phyloP scores from a whole-genome alignment of 2,113 vertebrate species.

The Aptenodytes patagonicus region DNA sequence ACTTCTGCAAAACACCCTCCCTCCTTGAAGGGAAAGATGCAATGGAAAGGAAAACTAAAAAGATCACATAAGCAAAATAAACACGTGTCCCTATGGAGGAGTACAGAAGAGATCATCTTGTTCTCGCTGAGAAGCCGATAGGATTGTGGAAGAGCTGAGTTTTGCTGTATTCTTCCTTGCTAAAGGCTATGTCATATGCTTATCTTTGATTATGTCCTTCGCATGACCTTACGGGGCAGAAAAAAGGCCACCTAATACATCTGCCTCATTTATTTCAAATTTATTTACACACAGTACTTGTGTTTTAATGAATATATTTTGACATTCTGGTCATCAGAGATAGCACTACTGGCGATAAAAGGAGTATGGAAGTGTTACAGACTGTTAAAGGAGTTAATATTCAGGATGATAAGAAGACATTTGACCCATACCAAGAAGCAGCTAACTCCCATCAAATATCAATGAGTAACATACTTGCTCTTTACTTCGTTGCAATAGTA shows the following conservation, averaged over 20 bases:
- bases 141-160: neutral
- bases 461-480: neutral
- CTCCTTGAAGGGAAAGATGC: neutral
- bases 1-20: neutral
- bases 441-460: neutral
- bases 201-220: neutral
- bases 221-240: neutral
- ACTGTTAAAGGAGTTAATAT: neutral
- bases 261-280: neutral
- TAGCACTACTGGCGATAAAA: neutral
- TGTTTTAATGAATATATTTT: neutral
- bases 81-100: neutral
- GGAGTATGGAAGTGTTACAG: neutral
- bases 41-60: neutral
- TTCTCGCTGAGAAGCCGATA: neutral
- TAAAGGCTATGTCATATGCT: neutral
- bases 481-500: neutral
- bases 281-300: neutral
- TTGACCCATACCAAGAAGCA: neutral
- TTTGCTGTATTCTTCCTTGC: neutral
- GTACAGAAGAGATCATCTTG: neutral
- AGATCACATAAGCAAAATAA: slow-evolving; percentile 14
- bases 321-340: neutral
- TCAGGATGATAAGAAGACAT: neutral
- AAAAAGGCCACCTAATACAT: neutral